phyloP scores from a whole-genome alignment of 1,140 invertebrate species.

The Anoplolepis gracilipes region DNA sequence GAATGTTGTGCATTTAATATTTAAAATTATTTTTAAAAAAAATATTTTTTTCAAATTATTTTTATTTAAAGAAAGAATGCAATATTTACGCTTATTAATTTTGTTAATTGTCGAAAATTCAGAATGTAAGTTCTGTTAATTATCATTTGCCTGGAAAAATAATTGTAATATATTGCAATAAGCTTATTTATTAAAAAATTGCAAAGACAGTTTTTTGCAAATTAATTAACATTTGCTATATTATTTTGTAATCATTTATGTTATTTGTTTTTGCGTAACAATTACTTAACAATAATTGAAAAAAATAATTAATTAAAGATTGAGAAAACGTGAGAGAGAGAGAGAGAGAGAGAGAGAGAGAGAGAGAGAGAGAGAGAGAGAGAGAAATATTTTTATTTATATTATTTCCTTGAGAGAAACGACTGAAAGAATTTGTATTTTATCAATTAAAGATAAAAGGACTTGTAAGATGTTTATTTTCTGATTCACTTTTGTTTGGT shows the following conservation, averaged over 20 bases:
- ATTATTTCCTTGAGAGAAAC: background rate
- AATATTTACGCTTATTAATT: background rate
- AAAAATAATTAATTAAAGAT: background rate
- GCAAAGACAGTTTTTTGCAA: background rate
- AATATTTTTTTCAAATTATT: too few relatives aligned
- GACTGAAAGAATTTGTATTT: background rate
- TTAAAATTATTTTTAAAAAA: background rate
- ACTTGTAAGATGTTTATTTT: slow-evolving; percentile 29
- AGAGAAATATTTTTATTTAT: background rate
- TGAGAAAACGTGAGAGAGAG: too few relatives aligned
- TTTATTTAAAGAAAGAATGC: background rate
- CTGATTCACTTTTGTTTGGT: slow-evolving; percentile 54
- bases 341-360: too few relatives aligned
- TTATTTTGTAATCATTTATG: background rate
- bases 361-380: too few relatives aligned
- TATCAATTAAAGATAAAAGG: background rate
- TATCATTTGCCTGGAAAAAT: background rate
- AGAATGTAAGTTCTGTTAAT: background rate
- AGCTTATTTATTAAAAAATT: background rate
- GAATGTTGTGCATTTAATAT: background rate
- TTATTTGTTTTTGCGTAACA: background rate
- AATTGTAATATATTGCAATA: background rate
- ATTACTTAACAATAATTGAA: background rate
- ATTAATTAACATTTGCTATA: background rate
- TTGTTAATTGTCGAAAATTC: background rate